These are phyloP conservation scores for Chauna torquata DNA, from an alignment of 2,113 vertebrate species.

Conservation along the genomic window DNA sequence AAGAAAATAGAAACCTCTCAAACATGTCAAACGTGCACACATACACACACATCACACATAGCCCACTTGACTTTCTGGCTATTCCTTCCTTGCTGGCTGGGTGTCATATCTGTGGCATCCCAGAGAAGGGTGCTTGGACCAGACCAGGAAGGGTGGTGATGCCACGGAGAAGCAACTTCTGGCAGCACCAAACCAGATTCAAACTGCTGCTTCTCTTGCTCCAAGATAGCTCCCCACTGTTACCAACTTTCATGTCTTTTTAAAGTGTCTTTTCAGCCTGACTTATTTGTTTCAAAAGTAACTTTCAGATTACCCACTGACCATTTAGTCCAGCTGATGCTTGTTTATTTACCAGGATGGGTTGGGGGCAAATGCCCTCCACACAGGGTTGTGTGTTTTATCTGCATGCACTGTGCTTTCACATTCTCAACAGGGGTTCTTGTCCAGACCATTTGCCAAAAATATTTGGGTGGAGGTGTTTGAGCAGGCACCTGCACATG, in stretches of 20 bases:
- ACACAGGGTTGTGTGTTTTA: not conserved
- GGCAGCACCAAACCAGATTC: not conserved
- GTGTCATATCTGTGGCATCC: not conserved
- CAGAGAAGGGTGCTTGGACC: not conserved
- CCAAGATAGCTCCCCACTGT: not conserved
- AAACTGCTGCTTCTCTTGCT: not conserved
- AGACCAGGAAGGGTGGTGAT: not conserved
- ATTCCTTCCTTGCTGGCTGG: not conserved
- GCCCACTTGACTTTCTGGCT: not conserved
- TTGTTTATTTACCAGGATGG: not conserved
- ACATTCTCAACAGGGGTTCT: not conserved
- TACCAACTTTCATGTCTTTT: not conserved
- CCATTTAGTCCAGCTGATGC: not conserved
- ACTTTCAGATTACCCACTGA: not conserved
- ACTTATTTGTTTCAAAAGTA: not conserved
- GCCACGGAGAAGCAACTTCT: not conserved
- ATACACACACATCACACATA: rapidly evolving
- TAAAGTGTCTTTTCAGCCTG: not conserved
- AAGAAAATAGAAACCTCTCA: not conserved
- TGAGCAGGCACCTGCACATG: not conserved
- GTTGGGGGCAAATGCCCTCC: not conserved
- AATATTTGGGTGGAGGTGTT: not conserved
- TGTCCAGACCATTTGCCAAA: not conserved
- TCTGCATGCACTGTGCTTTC: not conserved
- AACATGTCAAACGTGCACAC: not conserved